Base-by-base conservation (phyloP, 2,797 vertebrate species). In the Australoheros facetus region DNA sequence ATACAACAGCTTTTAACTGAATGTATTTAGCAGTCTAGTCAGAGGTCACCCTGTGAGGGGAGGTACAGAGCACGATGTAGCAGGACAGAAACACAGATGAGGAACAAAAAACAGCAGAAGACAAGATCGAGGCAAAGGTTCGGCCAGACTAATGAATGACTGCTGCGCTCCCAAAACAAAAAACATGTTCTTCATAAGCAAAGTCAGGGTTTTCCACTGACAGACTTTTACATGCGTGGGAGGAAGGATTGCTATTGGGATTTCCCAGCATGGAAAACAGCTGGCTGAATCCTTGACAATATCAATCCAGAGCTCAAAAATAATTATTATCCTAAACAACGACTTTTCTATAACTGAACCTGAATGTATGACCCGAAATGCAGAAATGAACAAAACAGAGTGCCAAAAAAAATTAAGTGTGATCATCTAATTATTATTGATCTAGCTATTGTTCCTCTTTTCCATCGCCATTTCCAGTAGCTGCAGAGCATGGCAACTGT, bases 1-100 rank as follows among this genome's bases (percentile, higher is more conserved):
- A 9, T 26, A 71, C 1, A 3, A 30, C 51, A 57, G 70, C 45
- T 42, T 56, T 80, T 80, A 7, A 56, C n/a, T 78, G 16, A 71
- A 87, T 81, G 79, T 9, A 56, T 56, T 77, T 54, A 57, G 77
- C 86, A 86, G 77, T 64, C 62, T 12, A 14, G 39, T 75, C 53
- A 77, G 77, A 60, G 78, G 77, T 85, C 80, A 71, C 56, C 34
- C 37, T 19, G 74, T 56, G 55, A 80, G 73, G 80, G 76, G 39
- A 21, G 72, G 45, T 2, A 37, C 23, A 64, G 60, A 78, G n/a
- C 30, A 34, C 79, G 60, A 82, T 28, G 12, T 60, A 59, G 72
- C 0, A 51, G 28, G 19, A 73, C 39, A 77, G 55, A 73, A 82
- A 86, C 66, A 71, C 21, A 78, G 77, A 80, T 1, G 57, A 73